Conservation (phyloP, 2,113 vertebrate genomes). For the Vulpes ferrilata region DNA sequence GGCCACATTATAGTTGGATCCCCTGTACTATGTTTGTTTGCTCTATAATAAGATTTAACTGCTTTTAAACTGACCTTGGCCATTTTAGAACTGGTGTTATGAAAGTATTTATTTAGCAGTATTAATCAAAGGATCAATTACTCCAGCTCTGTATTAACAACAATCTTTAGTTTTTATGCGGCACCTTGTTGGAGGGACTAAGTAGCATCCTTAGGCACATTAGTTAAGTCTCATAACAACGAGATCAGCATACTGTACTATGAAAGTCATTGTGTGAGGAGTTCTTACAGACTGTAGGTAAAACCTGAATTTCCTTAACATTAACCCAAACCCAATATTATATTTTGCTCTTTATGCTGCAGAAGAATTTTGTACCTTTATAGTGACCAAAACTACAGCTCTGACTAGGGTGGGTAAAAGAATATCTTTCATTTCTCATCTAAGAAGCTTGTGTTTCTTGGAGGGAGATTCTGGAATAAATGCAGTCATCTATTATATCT, state of each 20-base stretch:
- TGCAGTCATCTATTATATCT: background rate
- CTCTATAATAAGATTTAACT: conserved; percentile 32
- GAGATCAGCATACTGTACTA: conserved; percentile 48
- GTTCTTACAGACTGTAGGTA: background rate
- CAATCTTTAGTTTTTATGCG: conserved; percentile 60
- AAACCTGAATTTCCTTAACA: conserved; percentile 38
- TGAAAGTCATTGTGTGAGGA: conserved; percentile 25
- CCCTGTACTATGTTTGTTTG: background rate
- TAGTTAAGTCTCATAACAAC: conserved; percentile 63
- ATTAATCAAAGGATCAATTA: conserved; percentile 57
- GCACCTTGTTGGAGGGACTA: conserved; percentile 41
- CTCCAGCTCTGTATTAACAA: conserved; percentile 53
- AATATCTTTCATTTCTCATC: background rate
- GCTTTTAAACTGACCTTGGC: background rate
- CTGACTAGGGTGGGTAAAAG: background rate
- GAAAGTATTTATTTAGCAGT: conserved; percentile 56
- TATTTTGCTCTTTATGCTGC: background rate
- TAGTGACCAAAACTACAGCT: background rate
- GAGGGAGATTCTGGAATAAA: conserved; percentile 19
- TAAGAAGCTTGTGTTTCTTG: background rate
- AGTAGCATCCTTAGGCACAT: conserved; percentile 55
- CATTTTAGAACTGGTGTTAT: background rate
- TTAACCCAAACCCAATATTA: background rate
- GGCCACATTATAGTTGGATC: background rate
- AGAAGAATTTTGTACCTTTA: background rate